Evolutionary conservation across 2,113 vertebrate species (phyloP).

Genomic region (Gadus chalcogrammus): DNA sequence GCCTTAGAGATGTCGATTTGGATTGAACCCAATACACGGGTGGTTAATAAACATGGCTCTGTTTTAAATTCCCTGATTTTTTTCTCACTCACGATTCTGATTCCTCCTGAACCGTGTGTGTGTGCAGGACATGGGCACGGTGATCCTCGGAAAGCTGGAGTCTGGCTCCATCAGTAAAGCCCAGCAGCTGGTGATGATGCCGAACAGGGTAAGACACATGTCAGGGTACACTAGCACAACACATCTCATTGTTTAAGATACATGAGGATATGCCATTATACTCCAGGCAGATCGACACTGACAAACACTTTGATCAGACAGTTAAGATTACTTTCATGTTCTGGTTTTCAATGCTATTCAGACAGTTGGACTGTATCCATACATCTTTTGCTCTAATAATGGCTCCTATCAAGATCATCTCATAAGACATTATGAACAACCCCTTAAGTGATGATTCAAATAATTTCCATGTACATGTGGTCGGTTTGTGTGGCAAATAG

Average conservation of each 20-base stretch:
- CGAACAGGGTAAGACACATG: conserved; percentile 86
- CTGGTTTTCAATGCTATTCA: too few species aligned
- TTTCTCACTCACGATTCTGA: neutral
- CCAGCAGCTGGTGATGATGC: conserved; percentile 98
- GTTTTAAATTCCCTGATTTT: neutral
- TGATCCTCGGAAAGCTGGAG: conserved; percentile 96
- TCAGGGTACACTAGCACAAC: too few species aligned
- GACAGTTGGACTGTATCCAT: too few species aligned
- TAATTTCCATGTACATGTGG: too few species aligned
- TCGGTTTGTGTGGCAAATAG: too few species aligned
- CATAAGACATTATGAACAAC: too few species aligned
- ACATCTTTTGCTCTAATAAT: too few species aligned
- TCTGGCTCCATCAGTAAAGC: conserved; percentile 95
- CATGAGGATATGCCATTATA: neutral
- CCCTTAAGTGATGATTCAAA: too few species aligned
- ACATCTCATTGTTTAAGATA: neutral
- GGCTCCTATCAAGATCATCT: too few species aligned
- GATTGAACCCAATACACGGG: conserved; percentile 15
- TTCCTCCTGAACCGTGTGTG: conserved; percentile 2
- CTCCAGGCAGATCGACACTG: too few species aligned
- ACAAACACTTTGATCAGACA: too few species aligned
- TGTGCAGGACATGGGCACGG: conserved; percentile 95
- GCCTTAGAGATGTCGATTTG: conserved; percentile 18
- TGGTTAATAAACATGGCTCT: neutral
- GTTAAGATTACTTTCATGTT: too few species aligned